Evolutionary conservation across 2,113 vertebrate species (phyloP).

Genomic region (human (Homo sapiens)): GRCh38 chr20:52797001-52797500

Average conservation of each 20-base stretch:
- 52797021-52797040: not conserved
- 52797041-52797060: not conserved
- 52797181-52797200: not conserved
- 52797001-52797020: not conserved
- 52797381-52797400: no score
- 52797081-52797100: not conserved
- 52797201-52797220: no score
- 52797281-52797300: no score
- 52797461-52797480: not conserved
- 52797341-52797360: not conserved
- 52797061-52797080: not conserved
- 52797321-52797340: not conserved
- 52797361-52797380: no score
- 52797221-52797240: no score
- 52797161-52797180: not conserved
- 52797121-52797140: not conserved
- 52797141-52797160: not conserved
- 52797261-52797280: no score
- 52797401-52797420: not conserved
- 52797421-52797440: not conserved
- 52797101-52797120: not conserved
- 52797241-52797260: no score
- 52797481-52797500: not conserved
- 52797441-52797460: not conserved
- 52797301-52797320: no score